Percentiles rank a stretch among this genome's conserved stretches.
Evolutionary conservation across 2,888 invertebrate species (phyloP).

Genomic region (Mystacides longicornis): DNA sequence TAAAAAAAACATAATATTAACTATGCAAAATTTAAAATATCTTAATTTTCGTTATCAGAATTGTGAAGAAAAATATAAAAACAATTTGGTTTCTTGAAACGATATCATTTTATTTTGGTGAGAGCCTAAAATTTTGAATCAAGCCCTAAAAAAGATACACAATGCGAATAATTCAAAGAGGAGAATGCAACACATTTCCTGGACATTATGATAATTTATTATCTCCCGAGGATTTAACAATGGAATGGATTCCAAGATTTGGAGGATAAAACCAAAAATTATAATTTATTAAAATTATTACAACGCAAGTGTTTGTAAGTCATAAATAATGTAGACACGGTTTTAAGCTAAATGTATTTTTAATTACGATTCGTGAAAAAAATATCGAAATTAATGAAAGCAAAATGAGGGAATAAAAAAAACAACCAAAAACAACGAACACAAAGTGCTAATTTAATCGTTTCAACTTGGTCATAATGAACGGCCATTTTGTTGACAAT

Average conservation of each 20-base stretch:
- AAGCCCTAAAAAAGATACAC: too few relatives aligned
- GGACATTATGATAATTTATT: neutral
- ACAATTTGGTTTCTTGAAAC: too few relatives aligned
- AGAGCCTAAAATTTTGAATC: too few relatives aligned
- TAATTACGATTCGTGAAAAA: neutral
- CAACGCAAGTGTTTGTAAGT: neutral
- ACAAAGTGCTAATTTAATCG: too few relatives aligned
- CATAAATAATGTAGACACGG: neutral
- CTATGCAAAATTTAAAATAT: too few relatives aligned
- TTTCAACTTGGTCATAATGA: too few relatives aligned
- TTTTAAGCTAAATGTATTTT: neutral
- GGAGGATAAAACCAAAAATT: neutral
- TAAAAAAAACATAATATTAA: too few relatives aligned
- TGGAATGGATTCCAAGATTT: neutral
- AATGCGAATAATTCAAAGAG: too few relatives aligned
- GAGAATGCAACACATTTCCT: neutral
- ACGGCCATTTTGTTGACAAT: too few relatives aligned
- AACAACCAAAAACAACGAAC: neutral
- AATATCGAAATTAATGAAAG: neutral
- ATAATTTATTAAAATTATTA: slow-evolving; percentile 1
- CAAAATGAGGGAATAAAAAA: neutral
- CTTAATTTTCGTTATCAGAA: too few relatives aligned
- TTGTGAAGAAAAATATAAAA: too few relatives aligned
- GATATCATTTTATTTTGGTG: too few relatives aligned
- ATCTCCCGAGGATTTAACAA: neutral